Conservation (phyloP, 1,140 invertebrate genomes). For the Leucophenga varia region DNA sequence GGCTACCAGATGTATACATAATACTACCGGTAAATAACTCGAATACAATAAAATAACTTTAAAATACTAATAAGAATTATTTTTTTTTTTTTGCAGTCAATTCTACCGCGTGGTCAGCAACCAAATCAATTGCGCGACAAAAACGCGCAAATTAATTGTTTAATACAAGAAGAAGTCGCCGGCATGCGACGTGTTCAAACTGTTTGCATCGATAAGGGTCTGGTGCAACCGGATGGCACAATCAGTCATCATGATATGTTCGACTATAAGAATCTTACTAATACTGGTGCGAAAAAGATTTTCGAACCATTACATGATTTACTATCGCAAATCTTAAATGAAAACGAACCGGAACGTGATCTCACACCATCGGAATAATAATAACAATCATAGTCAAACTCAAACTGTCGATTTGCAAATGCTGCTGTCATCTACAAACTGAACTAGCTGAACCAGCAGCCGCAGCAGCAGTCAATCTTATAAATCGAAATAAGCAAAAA, state of each 20-base stretch:
- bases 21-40: slow-evolving; percentile 74
- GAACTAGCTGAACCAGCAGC: too few relatives aligned
- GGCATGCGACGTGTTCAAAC: slow-evolving; percentile 65
- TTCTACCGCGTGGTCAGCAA: slow-evolving; percentile 80
- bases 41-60: background rate
- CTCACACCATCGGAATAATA: slow-evolving; percentile 69
- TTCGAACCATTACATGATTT: slow-evolving; percentile 80
- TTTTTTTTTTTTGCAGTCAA: slow-evolving; percentile 64
- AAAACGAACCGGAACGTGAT: slow-evolving; percentile 72
- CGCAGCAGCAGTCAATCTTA: too few relatives aligned
- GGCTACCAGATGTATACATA: slow-evolving; percentile 76
- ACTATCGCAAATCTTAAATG: slow-evolving; percentile 71
- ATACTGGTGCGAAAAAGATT: slow-evolving; percentile 78
- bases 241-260: slow-evolving; percentile 84
- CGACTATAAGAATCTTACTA: slow-evolving; percentile 84
- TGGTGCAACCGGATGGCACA: slow-evolving; percentile 74
- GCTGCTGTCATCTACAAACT: too few relatives aligned
- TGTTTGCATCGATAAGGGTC: slow-evolving; percentile 72
- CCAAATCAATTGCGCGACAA: slow-evolving; percentile 78
- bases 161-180: slow-evolving; percentile 63
- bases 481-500: too few relatives aligned
- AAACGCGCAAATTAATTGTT: slow-evolving; percentile 71
- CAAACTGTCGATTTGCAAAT: too few relatives aligned
- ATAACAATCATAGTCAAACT: too few relatives aligned
- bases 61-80: background rate